Conservation (phyloP, 2,888 invertebrate genomes). For the Amphipoea oculea region DNA sequence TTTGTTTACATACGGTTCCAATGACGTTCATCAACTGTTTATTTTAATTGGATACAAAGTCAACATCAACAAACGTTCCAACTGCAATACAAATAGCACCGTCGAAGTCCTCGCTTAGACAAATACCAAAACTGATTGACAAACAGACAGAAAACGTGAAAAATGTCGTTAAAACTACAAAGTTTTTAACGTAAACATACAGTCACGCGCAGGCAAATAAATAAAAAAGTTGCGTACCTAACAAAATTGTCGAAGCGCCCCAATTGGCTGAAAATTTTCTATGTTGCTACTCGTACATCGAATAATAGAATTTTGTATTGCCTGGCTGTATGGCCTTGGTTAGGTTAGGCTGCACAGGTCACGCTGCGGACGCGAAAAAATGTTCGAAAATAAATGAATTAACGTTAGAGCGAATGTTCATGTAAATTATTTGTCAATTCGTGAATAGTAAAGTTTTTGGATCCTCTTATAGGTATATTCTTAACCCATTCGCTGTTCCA, state of each 20-base stretch:
- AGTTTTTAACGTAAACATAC: slow-evolving; percentile 47
- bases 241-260: slow-evolving; percentile 47
- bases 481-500: no score
- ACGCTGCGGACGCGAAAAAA: slow-evolving; percentile 5
- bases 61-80: slow-evolving; percentile 5
- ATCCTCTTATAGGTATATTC: no score
- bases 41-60: slow-evolving; percentile 14
- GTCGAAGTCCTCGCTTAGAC: slow-evolving; percentile 22
- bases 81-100: slow-evolving; percentile 32
- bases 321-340: slow-evolving; percentile 7
- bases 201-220: slow-evolving; percentile 53
- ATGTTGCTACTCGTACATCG: slow-evolving; percentile 42
- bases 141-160: slow-evolving; percentile 38
- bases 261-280: slow-evolving; percentile 58
- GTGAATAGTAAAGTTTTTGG: background rate
- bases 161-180: slow-evolving; percentile 50
- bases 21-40: slow-evolving; percentile 5
- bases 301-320: slow-evolving; percentile 59
- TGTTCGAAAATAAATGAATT: background rate
- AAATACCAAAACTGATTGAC: slow-evolving; percentile 56
- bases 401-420: background rate
- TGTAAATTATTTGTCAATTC: background rate
- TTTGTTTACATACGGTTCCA: background rate
- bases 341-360: slow-evolving; percentile 20
- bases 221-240: slow-evolving; percentile 57